These are phyloP conservation scores for Neolamprologus brichardi DNA, from an alignment of 2,113 vertebrate genomes.

Conservation along the genomic window DNA sequence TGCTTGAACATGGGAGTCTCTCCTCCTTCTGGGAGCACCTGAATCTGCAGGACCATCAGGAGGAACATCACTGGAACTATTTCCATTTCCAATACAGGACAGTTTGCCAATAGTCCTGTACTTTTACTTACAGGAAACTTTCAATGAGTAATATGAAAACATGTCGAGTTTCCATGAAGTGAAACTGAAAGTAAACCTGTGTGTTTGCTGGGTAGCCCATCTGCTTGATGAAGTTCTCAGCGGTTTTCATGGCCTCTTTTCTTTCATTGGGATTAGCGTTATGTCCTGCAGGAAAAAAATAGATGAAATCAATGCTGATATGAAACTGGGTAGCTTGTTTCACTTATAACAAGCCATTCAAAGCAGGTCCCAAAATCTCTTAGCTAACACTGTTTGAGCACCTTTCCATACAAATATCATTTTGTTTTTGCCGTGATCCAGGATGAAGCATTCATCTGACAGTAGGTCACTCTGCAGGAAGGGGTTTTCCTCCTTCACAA, in stretches of 20 bases:
- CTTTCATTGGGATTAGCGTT: slow-evolving; percentile 83
- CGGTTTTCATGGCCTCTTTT: slow-evolving; percentile 88
- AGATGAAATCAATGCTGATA: neutral
- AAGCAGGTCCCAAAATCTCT: neutral
- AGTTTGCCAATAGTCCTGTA: neutral
- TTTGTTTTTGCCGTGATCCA: slow-evolving; percentile 80
- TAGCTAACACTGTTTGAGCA: slow-evolving; percentile 18
- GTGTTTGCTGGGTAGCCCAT: slow-evolving; percentile 85
- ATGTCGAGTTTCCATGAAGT: neutral
- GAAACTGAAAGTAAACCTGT: slow-evolving; percentile 67
- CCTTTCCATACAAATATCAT: slow-evolving; percentile 95
- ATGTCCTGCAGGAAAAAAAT: slow-evolving; percentile 69
- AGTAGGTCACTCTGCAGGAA: slow-evolving; percentile 79
- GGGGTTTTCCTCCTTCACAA: slow-evolving; percentile 83
- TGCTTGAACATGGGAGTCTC: slow-evolving; percentile 90
- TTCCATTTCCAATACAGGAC: neutral
- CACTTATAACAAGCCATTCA: neutral
- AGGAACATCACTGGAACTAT: neutral
- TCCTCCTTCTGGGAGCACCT: slow-evolving; percentile 87
- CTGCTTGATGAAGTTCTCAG: slow-evolving; percentile 82
- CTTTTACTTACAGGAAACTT: neutral
- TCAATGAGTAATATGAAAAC: fast-evolving
- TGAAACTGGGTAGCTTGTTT: neutral
- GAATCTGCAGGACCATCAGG: slow-evolving; percentile 74
- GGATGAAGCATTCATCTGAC: slow-evolving; percentile 87